phyloP scores from a whole-genome alignment of 1,140 invertebrate species.

The Caenorhabditis tropicalis region DNA sequence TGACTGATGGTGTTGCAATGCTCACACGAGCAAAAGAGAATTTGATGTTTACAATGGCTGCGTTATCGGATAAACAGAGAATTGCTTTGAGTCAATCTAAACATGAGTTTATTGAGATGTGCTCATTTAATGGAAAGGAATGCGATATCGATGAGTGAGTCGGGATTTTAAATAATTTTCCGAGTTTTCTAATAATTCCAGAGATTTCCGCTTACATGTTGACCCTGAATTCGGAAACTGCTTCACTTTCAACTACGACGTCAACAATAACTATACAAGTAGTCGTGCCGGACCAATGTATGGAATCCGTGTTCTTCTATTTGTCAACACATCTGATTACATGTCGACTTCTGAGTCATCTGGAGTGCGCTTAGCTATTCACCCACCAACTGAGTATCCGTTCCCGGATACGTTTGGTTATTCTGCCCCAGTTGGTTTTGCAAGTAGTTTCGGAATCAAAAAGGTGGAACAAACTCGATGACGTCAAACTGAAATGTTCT shows the following conservation, averaged over 20 bases:
- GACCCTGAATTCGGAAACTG: constrained; percentile 58
- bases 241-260: constrained; percentile 57
- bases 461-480: constrained; percentile 44
- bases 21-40: constrained; percentile 53
- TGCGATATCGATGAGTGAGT: constrained; percentile 56
- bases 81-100: constrained; percentile 50
- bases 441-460: constrained; percentile 56
- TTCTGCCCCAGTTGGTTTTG: constrained; percentile 56
- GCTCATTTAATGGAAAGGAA: constrained; percentile 57
- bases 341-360: constrained; percentile 56
- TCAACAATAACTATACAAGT: constrained; percentile 52
- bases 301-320: constrained; percentile 58
- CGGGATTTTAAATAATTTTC: background rate
- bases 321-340: constrained; percentile 57
- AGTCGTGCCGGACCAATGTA: constrained; percentile 57
- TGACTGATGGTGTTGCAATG: constrained; percentile 52
- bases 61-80: constrained; percentile 43
- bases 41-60: constrained; percentile 57
- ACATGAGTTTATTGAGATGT: constrained; percentile 58
- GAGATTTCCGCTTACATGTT: constrained; percentile 54
- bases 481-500: background rate
- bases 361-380: constrained; percentile 53
- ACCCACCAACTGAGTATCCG: constrained; percentile 55
- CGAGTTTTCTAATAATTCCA: too few relatives aligned
- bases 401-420: constrained; percentile 60